Conservation (phyloP, 2,888 invertebrate genomes). For the Siphonodentalium dalli region DNA sequence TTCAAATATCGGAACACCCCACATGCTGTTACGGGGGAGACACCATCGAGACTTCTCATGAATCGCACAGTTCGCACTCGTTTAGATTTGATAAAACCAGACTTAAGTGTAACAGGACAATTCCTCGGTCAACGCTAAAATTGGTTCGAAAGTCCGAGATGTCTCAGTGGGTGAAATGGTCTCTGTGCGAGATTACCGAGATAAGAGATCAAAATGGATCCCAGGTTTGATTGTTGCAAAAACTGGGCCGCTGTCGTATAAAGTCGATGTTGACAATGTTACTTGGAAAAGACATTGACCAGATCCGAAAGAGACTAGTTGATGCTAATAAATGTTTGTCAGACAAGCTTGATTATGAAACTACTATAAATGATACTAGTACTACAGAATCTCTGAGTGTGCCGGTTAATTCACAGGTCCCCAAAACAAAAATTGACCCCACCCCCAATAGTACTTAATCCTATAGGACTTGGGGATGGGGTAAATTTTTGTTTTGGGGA, state of each 20-base stretch:
- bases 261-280: neutral
- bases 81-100: constrained; percentile 13
- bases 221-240: neutral
- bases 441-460: too few species aligned
- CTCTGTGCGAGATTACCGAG: constrained; percentile 1
- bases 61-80: constrained; percentile 6
- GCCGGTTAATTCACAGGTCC: too few species aligned
- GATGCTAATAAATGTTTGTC: too few species aligned
- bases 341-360: too few species aligned
- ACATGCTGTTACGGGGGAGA: constrained; percentile 1
- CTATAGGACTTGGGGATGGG: too few species aligned
- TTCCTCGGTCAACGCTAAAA: constrained; percentile 1
- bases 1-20: constrained; percentile 1
- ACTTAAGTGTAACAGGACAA: neutral
- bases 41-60: constrained; percentile 6
- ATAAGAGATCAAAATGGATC: neutral
- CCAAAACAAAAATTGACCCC: too few species aligned
- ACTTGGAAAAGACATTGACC: too few species aligned
- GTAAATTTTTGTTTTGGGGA: too few species aligned
- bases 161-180: constrained; percentile 4
- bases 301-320: too few species aligned
- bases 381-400: too few species aligned
- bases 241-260: constrained; percentile 11
- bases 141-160: neutral
- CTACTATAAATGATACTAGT: too few species aligned